Percentiles rank a stretch among this genome's conserved stretches.
Conservation (phyloP, 2,888 invertebrate species). For the Hartigia nigra region DNA sequence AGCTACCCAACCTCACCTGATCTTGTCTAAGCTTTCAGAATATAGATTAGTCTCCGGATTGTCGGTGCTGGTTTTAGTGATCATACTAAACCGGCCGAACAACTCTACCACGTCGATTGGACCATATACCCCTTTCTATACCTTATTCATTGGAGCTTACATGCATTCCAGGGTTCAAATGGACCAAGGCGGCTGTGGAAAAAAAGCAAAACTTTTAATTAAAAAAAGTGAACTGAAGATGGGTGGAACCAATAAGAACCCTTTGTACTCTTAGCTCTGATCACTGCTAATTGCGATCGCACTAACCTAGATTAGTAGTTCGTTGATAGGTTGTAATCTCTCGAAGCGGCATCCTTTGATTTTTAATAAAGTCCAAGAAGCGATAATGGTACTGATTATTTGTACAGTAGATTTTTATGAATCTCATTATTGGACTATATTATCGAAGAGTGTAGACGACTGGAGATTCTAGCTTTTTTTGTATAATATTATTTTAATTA, state of each 20-base stretch:
- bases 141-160: background rate
- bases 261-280: too few relatives aligned
- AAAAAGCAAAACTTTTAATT: background rate
- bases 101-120: background rate
- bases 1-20: background rate
- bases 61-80: background rate
- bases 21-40: background rate
- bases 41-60: background rate
- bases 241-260: too few relatives aligned
- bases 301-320: background rate
- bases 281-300: background rate
- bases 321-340: background rate
- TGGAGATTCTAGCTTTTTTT: background rate
- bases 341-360: background rate
- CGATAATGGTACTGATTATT: background rate
- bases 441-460: background rate
- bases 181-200: background rate
- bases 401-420: background rate
- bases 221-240: too few relatives aligned
- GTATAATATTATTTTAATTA: background rate
- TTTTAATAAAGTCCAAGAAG: background rate
- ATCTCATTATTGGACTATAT: background rate
- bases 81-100: background rate
- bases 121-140: background rate
- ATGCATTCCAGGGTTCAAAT: background rate